Conservation (phyloP, 2,113 vertebrate species). For the Indicator indicator region DNA sequence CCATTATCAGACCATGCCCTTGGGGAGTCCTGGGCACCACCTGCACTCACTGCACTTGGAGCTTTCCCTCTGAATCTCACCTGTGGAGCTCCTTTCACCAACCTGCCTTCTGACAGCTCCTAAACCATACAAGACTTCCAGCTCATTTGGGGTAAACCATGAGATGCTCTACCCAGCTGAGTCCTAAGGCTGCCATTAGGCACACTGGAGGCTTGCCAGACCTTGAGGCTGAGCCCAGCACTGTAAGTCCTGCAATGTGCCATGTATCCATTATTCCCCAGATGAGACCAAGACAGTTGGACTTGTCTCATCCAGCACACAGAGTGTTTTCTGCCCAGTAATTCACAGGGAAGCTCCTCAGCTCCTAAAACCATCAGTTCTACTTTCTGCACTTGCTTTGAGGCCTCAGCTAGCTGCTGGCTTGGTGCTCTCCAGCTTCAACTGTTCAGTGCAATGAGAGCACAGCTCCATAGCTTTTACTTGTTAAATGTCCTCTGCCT, state of each 20-base stretch:
- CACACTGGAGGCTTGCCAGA: background rate
- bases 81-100: background rate
- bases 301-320: background rate
- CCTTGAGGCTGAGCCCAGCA: background rate
- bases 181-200: background rate
- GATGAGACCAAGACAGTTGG: background rate
- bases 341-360: background rate
- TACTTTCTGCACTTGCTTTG: background rate
- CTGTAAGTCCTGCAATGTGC: background rate
- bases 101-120: background rate
- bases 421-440: background rate
- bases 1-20: fast-evolving
- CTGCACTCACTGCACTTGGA: background rate
- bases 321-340: background rate
- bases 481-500: background rate
- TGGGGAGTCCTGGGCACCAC: background rate
- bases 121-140: background rate
- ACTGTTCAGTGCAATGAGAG: background rate
- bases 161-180: background rate
- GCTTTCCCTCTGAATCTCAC: background rate
- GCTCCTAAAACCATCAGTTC: background rate
- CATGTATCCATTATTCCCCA: background rate
- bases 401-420: background rate
- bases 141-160: background rate
- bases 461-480: background rate